Base-by-base conservation (phyloP, 2,113 vertebrate genomes). In the Chinchilla lanigera region DNA sequence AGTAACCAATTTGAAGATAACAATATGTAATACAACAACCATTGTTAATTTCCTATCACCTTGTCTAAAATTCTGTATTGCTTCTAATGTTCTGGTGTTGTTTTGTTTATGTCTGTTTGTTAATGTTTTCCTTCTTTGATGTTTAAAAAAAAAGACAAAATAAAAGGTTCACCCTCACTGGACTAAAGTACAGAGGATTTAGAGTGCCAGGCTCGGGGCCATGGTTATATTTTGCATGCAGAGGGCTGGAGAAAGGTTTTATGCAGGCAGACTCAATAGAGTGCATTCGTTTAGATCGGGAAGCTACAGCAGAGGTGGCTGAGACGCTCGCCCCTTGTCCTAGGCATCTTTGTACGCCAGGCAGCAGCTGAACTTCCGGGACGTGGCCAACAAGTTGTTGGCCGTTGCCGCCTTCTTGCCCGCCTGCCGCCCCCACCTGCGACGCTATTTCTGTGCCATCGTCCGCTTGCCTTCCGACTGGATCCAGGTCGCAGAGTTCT, bases 401-500 rank as follows among this genome's bases (percentile, higher is more conserved):
- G 99, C 99, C 2, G 94, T 99, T 44, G 99, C 99, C 17, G 99
- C 99, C 89, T 98, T 96, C 88, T 97, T 98, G 54, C 98, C 98
- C 0, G 35, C 96, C 67, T 99, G 99, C 71, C 99, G 99, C 91
- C 97, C 98, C 0, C 98, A 99, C 44, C 82, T 99, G 67, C 99
- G 99, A 90, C 98, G 99, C n/a, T 99, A 99, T 97, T 99, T 99
- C 97, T 98, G 99, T 60, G 97, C 99, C 5, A 97, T 99, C 0
- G 98, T 99, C 3, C 99, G 99, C 97, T 98, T 99, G 69, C 99
- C 99, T 5, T 99, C 99, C 0, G 99, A 99, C 63, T 99, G 99
- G 99, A 98, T 99, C 97, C 99, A 99, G 60, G 98, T 99, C 7
- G 98, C 98, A 14, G 92, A 98, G 69, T 97, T 99, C 86, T 99